Conservation (phyloP, 2,113 vertebrate genomes). For the Vicugna pacos region DNA sequence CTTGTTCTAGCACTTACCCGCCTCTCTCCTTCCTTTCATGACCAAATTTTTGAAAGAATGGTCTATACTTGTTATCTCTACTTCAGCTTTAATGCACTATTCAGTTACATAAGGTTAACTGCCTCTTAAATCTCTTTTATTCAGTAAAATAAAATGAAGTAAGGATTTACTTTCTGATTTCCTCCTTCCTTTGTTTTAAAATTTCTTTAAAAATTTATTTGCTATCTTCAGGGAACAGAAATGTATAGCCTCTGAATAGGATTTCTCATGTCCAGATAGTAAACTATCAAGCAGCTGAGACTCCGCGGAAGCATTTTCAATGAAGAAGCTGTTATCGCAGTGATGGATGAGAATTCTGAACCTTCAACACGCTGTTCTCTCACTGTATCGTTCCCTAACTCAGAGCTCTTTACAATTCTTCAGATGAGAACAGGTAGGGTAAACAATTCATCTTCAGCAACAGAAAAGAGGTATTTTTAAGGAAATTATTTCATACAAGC, state of each 20-base stretch:
- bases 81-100: background rate
- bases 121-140: conserved; percentile 9
- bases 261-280: background rate
- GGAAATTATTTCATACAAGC: background rate
- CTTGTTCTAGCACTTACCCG: background rate
- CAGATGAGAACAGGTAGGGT: background rate
- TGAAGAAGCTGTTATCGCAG: background rate
- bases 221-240: conserved; percentile 12
- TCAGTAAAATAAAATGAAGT: conserved; percentile 54
- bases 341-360: background rate
- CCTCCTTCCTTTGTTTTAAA: conserved; percentile 28
- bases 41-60: background rate
- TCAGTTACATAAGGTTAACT: background rate
- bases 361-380: background rate
- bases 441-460: background rate
- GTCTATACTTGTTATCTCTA: background rate
- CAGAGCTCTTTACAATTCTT: conserved; percentile 25
- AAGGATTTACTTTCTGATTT: conserved; percentile 15
- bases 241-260: background rate
- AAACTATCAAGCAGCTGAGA: conserved; percentile 25
- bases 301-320: background rate
- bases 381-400: background rate
- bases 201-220: conserved; percentile 37
- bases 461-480: conserved; percentile 19
- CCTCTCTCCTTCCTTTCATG: background rate